These are phyloP conservation scores for Myoxocephalus aenaeus DNA, from an alignment of 2,797 vertebrate genomes.

Conservation along the genomic window DNA sequence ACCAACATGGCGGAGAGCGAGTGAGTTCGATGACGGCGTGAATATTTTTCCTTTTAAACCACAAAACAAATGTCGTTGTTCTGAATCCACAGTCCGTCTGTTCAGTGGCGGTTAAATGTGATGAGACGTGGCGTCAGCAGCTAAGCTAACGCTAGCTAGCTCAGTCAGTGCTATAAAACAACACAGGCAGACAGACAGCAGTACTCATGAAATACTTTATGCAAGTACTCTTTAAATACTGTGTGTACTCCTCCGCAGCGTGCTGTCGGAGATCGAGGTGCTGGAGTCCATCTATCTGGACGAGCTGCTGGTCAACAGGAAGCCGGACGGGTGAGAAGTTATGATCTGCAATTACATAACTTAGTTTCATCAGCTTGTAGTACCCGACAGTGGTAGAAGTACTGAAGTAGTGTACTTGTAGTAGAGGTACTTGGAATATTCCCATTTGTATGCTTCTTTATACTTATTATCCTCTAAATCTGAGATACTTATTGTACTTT, in stretches of 20 bases:
- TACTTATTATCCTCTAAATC: background rate
- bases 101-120: background rate
- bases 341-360: background rate
- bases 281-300: slow-evolving; percentile 96
- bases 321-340: slow-evolving; percentile 82
- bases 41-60: background rate
- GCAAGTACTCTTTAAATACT: too few relatives aligned
- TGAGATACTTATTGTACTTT: background rate
- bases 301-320: slow-evolving; percentile 87
- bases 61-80: rapidly evolving
- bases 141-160: background rate
- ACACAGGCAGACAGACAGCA: background rate
- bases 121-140: background rate
- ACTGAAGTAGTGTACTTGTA: too few relatives aligned
- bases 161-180: background rate
- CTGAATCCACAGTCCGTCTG: rapidly evolving
- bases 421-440: too few relatives aligned
- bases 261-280: slow-evolving; percentile 92
- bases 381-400: too few relatives aligned
- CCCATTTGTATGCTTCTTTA: too few relatives aligned
- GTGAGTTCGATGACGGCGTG: slow-evolving; percentile 76
- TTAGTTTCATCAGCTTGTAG: background rate
- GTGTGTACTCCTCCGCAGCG: slow-evolving; percentile 57
- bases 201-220: background rate
- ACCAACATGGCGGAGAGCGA: slow-evolving; percentile 82